phyloP scores from a whole-genome alignment of 2,797 vertebrate species.

The Xenopus petersii region DNA sequence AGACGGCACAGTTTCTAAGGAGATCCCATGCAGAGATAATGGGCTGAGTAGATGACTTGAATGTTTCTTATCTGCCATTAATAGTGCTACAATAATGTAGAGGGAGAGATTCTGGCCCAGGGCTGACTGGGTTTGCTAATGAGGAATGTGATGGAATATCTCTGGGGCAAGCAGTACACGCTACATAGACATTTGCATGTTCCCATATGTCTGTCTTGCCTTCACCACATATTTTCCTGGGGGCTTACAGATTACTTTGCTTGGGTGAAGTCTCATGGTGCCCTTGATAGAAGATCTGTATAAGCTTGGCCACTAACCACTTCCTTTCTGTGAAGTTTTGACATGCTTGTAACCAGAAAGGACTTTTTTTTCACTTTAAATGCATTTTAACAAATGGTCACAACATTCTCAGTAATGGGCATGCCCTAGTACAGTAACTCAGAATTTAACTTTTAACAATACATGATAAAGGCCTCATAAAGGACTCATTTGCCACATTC shows the following conservation, averaged over 20 bases:
- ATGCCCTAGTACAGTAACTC: no score
- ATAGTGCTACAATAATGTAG: background rate
- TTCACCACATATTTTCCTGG: constrained; percentile 37
- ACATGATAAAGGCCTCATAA: no score
- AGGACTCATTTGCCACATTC: no score
- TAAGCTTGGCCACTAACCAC: constrained; percentile 20
- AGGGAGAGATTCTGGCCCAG: constrained; percentile 6
- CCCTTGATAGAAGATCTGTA: constrained; percentile 35
- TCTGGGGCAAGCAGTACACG: constrained; percentile 37
- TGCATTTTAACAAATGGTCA: no score
- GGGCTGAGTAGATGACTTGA: background rate
- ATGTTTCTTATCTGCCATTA: background rate
- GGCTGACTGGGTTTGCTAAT: constrained; percentile 32
- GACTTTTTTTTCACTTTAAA: no score
- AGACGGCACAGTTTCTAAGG: background rate
- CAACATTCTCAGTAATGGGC: no score
- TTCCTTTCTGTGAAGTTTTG: background rate
- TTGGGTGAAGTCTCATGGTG: constrained; percentile 41
- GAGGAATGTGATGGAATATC: constrained; percentile 30
- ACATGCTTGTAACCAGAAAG: no score
- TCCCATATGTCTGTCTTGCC: constrained; percentile 40
- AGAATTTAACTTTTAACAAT: no score
- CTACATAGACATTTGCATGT: constrained; percentile 42
- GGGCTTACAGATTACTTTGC: constrained; percentile 38
- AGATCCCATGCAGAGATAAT: constrained; percentile 12